Base-by-base conservation (phyloP, 2,888 invertebrate species). In the Pheosia gnoma region DNA sequence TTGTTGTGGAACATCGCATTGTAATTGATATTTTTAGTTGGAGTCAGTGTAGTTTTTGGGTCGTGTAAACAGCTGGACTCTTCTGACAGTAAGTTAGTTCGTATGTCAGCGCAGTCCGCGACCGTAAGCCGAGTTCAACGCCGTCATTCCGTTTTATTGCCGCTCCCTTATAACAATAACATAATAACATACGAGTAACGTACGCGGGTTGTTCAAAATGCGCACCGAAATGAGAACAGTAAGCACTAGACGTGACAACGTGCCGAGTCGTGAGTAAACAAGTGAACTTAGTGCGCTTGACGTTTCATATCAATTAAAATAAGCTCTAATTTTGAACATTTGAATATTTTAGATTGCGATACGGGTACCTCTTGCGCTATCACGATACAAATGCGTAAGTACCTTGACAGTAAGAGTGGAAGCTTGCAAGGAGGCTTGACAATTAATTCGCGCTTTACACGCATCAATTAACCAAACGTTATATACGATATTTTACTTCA, bases 21-120 rank as follows among this genome's bases (percentile, higher is more conserved):
- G 91, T 92, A 89, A 91, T 92, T 92, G 87, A 90, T 93, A 93
- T 93, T 93, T 93, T 93, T 93, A 93, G 91, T 90, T 91, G 83
- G 90, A 86, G 83, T 86, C 89, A 81, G 84, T 86, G 82, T 85
- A 82, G 90, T 88, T 93, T 93, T 90, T 90, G 89, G 93, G 93
- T 93, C 87, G 88, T 83, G 90, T 93, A 93, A 93, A 93, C 93
- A 91, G 82, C 79, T 84, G 84, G 82, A 83, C 85, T 87, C 86
- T 85, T 83, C 90, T 87, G 88, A 82, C 86, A 84, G 89, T 86
- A 86, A 86, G 88, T 88, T 87, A 86, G 86, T 83, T 77, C 78
- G 88, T 82, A 79, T 88, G 87, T 87, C 89, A 89, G 89, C 82
- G 85, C 87, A 86, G 89, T 87, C 83, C 80, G 86, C 78, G 85